Base-by-base conservation (phyloP, 2,797 vertebrate genomes). In the Borostomias antarcticus region DNA sequence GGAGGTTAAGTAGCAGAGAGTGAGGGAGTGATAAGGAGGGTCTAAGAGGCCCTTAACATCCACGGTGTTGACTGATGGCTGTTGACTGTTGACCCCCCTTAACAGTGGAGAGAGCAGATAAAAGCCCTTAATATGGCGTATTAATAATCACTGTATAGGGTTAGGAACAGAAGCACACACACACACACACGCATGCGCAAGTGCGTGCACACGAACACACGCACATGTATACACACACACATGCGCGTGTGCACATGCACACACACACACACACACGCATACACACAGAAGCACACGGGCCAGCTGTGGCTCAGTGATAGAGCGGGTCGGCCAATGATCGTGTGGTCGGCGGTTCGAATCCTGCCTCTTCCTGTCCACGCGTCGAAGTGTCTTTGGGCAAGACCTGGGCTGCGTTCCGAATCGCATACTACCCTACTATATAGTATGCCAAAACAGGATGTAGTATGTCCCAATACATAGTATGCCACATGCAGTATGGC, bases 181-280 rank as follows among this genome's bases (percentile, higher is more conserved):
- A 28, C 51, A 53, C 26, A 17, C 25, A 52, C 21, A 52, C 11
- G 25, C 50, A 28, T 9, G 9, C 33, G 9, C 33, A 37, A 4
- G 9, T 9, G 9, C 43, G 5, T 19, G 5, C 3, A 21, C 19
- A 25, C 7, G 47, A 37, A 4, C 43, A 47, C 43, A 47, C 50
- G 13, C 50, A 52, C 50, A 26, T 23, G 6, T 17, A 19, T 17
- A 37, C 33, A 37, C 33, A 37, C 33, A 37, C 3, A 21, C 19
- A 25, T 21, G 48, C 50, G 28, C 30, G 53, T 33, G 26, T 58
- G 29, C 23, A 48, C 35, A 62, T 32, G 21, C 51, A 30, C 21
- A 54, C 47, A 54, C 47, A 59, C 68, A 81, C 64, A 64, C 28
- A 63, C 47, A 68, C 19, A 40, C 47, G 35, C 35, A 11, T 5